phyloP scores from a whole-genome alignment of 2,888 invertebrate species.

The Hyposoter didymator region DNA sequence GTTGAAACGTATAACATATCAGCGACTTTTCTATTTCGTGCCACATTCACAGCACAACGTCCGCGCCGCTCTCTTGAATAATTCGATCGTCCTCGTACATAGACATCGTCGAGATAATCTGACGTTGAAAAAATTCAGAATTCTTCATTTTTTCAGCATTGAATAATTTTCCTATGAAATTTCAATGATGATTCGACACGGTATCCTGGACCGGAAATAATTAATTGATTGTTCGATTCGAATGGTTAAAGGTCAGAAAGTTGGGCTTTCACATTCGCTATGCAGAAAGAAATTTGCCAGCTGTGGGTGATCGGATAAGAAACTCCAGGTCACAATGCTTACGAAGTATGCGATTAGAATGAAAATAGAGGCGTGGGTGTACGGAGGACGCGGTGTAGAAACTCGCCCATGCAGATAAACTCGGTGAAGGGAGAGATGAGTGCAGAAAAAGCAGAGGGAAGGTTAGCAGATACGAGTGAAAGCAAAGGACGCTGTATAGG shows the following conservation, averaged over 20 bases:
- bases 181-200: not conserved
- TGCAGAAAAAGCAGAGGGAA: slow-evolving; percentile 50
- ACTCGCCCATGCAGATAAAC: not conserved
- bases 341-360: slow-evolving; percentile 78
- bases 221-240: slow-evolving; percentile 1
- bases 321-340: not conserved
- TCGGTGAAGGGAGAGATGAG: not conserved
- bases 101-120: slow-evolving; percentile 75
- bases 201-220: not conserved
- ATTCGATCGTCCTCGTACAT: slow-evolving; percentile 16
- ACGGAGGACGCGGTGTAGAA: slow-evolving; percentile 12
- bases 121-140: slow-evolving; percentile 43
- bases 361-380: slow-evolving; percentile 80
- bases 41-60: slow-evolving; percentile 38
- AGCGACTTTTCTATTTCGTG: slow-evolving; percentile 64
- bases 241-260: slow-evolving; percentile 6
- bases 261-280: slow-evolving; percentile 3
- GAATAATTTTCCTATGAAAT: too few relatives aligned
- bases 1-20: slow-evolving; percentile 67
- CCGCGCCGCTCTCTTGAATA: slow-evolving; percentile 59
- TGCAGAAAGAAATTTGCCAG: slow-evolving; percentile 2
- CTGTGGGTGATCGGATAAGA: not conserved
- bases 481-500: not conserved
- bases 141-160: slow-evolving; percentile 44
- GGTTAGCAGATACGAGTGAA: slow-evolving; percentile 38